A percentile compares a stretch with the other conserved stretches of the same genome.
phyloP scores from a whole-genome alignment of 2,888 invertebrate genomes.

The Agrotis clavis region DNA sequence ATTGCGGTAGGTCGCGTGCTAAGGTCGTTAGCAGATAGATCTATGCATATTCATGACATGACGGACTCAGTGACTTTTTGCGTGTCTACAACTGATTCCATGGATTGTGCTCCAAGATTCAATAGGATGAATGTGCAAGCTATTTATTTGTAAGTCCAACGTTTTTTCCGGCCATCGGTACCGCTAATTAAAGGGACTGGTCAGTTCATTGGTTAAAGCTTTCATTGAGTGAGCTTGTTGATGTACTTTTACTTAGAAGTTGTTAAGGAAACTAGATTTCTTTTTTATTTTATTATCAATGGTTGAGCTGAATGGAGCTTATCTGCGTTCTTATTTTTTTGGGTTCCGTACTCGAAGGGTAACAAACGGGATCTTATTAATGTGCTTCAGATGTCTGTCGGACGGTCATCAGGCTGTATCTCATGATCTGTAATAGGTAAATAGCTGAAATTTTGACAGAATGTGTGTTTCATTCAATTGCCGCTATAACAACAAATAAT shows the following conservation, averaged over 20 bases:
- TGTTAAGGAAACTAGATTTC: slow-evolving; percentile 20
- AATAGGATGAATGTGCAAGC: slow-evolving; percentile 22
- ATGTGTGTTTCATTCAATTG: too few species aligned
- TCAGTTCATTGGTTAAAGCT: slow-evolving; percentile 6
- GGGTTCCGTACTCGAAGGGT: too few species aligned
- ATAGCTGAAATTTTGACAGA: too few species aligned
- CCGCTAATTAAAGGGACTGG: slow-evolving; percentile 40
- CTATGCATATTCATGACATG: slow-evolving; percentile 41
- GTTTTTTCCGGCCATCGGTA: slow-evolving; percentile 33
- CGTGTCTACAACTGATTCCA: slow-evolving; percentile 27
- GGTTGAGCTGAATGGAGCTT: slow-evolving; percentile 22
- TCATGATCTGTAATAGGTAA: not conserved
- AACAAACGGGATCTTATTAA: too few species aligned
- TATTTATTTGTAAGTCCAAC: slow-evolving; percentile 16
- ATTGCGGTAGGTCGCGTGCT: slow-evolving; percentile 50
- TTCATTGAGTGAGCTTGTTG: slow-evolving; percentile 37
- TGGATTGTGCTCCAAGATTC: slow-evolving; percentile 24
- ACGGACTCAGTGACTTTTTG: slow-evolving; percentile 27
- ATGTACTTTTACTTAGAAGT: slow-evolving; percentile 21
- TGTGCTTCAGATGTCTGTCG: too few species aligned
- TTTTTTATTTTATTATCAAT: slow-evolving; percentile 26
- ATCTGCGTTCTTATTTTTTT: slow-evolving; percentile 11
- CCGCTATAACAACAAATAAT: too few species aligned
- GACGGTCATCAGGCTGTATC: too few species aligned
- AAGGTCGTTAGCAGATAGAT: slow-evolving; percentile 32